Evolutionary conservation across 2,888 invertebrate species (phyloP).

Genomic region (Acleris holmiana): DNA sequence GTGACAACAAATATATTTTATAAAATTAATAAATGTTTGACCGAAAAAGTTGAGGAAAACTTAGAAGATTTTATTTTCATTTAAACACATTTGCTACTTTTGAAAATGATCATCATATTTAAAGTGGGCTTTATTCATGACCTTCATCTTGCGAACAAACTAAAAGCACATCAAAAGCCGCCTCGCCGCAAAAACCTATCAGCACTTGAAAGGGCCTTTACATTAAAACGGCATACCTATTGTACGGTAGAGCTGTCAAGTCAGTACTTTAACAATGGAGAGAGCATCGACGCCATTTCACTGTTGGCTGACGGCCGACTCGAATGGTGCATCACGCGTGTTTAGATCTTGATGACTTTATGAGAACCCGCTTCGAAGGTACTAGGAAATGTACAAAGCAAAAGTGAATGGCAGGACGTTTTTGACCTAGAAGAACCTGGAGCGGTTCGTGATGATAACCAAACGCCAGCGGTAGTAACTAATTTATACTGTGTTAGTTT

Average conservation of each 20-base stretch:
- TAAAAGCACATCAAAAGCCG: not conserved
- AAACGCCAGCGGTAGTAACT: not conserved
- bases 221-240: constrained; percentile 22
- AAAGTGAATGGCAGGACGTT: not conserved
- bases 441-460: not conserved
- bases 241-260: constrained; percentile 27
- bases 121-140: not conserved
- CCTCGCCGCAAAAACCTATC: constrained; percentile 24
- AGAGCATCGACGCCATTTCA: constrained; percentile 38
- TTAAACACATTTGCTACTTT: too few species aligned
- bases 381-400: not conserved
- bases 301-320: constrained; percentile 39
- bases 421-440: not conserved
- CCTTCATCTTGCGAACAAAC: not conserved
- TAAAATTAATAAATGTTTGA: too few species aligned
- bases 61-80: too few species aligned
- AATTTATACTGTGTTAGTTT: too few species aligned
- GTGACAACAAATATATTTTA: too few species aligned
- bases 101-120: too few species aligned
- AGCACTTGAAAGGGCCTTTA: constrained; percentile 22
- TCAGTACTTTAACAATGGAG: constrained; percentile 39
- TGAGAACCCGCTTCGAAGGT: constrained; percentile 16
- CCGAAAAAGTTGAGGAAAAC: too few species aligned
- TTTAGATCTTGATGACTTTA: constrained; percentile 40
- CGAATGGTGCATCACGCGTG: constrained; percentile 39